Evolutionary conservation across 2,888 invertebrate species (phyloP), one percentile per base, ranked within the genome.

Genomic region (Holacanthella duospinosa): DNA sequence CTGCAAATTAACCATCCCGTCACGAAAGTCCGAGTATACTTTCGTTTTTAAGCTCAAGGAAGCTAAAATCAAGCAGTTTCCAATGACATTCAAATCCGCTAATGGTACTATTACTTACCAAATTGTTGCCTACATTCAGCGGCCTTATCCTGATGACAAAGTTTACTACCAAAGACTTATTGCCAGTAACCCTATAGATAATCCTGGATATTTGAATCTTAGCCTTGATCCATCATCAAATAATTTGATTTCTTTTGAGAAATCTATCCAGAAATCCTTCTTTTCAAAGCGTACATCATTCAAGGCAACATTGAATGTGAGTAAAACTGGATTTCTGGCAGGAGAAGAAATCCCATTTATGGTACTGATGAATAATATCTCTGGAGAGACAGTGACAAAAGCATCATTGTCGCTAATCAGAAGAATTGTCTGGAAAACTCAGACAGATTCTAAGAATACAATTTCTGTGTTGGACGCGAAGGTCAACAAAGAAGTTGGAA

Each of bases 101-200:
- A 48, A 21, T 48, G 48, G 48, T 4, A 48, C 4, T 21, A 48
- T 48, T 4, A 21, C 48, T 48, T 48, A 48, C 48, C 48, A 48
- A 48, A 21, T 48, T 4, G 48, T 21, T n/a, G 48, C 48, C 48
- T 48, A 48, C n/a, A 48, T 48, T 21, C 48, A 48, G 21, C 48
- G 48, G 48, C 48, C 48, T 48, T 48, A 48, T 21, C 48, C 48
- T 48, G 48, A 48, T 48, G 48, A 48, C 48, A 48, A 48, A 48
- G n/a, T 48, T 21, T 48, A 48, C 48, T 48, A 48, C 48, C 48
- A 48, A 21, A 48, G n/a, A 48, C 4, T 48, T 4, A 48, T 48
- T 21, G 12, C 48, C 4, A 48, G 16, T 21, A 21, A 9, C n/a
- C 48, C 48, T 9, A 4, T 48, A 48, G 48, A 48, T n/a, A 48